Percentiles rank a stretch among this genome's conserved stretches.
These are phyloP conservation scores for Peromyscus maniculatus DNA, from an alignment of 2,113 vertebrate genomes.

Conservation along the genomic window DNA sequence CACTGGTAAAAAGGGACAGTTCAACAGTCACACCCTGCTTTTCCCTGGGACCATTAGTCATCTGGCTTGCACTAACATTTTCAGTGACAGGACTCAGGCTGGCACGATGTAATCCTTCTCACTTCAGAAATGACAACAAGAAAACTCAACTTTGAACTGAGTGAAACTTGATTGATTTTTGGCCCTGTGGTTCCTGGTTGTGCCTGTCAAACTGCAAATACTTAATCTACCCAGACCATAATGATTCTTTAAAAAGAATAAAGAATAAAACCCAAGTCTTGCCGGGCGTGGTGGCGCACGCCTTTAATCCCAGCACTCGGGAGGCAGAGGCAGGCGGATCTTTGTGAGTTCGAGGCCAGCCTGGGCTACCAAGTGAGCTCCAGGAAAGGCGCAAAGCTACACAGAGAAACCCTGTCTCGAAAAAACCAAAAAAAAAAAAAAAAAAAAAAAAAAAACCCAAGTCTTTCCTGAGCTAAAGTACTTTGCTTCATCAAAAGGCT, in stretches of 20 bases:
- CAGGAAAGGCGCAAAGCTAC: no score
- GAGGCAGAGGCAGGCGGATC: no score
- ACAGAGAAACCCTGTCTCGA: no score
- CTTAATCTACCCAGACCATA: background rate
- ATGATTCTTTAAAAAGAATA: background rate
- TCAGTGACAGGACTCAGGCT: background rate
- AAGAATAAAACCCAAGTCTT: slow-evolving; percentile 13
- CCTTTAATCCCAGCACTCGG: no score
- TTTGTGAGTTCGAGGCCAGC: no score
- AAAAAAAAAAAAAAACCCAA: no score
- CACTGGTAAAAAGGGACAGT: background rate
- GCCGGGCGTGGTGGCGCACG: no score
- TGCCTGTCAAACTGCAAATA: background rate
- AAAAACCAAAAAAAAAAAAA: no score
- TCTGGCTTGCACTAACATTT: background rate
- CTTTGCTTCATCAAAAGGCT: background rate
- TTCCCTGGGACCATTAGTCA: slow-evolving; percentile 46
- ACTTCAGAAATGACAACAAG: background rate
- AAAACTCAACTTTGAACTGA: background rate
- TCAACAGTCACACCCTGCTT: background rate
- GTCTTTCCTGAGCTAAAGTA: slow-evolving; percentile 24
- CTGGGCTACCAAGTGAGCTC: no score
- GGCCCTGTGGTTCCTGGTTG: background rate
- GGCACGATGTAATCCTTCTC: background rate
- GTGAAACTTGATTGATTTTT: background rate